These are phyloP conservation scores for Linyphia triangularis DNA, from an alignment of 2,888 invertebrate species.

Conservation along the genomic window DNA sequence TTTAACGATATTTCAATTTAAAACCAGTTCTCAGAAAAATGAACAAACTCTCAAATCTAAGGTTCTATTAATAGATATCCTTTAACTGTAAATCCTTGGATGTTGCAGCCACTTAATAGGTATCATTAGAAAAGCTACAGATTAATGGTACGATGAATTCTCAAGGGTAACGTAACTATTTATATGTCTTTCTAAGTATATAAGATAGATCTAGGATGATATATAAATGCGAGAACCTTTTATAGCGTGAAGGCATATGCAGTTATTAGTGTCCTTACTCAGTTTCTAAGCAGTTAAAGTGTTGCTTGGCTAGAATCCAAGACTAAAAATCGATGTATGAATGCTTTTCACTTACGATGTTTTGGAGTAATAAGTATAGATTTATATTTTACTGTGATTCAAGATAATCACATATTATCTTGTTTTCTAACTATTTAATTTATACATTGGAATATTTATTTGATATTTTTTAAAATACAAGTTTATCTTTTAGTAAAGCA, in stretches of 20 bases:
- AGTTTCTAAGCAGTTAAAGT: background rate
- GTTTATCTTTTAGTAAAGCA: too few species aligned
- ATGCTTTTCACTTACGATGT: background rate
- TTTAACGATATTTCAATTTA: background rate
- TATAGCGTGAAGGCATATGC: background rate
- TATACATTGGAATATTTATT: too few species aligned
- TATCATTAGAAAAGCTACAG: background rate
- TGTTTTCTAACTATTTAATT: too few species aligned
- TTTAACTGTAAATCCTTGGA: background rate
- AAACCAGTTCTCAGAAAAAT: too few species aligned
- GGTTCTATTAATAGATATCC: background rate
- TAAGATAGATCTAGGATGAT: background rate
- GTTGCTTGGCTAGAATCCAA: slow-evolving; percentile 1
- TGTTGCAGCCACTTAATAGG: background rate
- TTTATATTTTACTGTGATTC: background rate
- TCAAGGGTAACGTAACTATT: background rate
- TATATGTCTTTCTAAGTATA: background rate
- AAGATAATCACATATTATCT: too few species aligned
- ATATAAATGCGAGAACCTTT: background rate
- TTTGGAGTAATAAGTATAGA: background rate
- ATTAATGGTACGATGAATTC: background rate
- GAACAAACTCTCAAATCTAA: too few species aligned
- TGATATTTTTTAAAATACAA: too few species aligned
- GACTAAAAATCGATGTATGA: slow-evolving; percentile 5
- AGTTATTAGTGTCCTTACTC: background rate